Conservation (phyloP, 2,797 vertebrate species). For the Momotus momota region DNA sequence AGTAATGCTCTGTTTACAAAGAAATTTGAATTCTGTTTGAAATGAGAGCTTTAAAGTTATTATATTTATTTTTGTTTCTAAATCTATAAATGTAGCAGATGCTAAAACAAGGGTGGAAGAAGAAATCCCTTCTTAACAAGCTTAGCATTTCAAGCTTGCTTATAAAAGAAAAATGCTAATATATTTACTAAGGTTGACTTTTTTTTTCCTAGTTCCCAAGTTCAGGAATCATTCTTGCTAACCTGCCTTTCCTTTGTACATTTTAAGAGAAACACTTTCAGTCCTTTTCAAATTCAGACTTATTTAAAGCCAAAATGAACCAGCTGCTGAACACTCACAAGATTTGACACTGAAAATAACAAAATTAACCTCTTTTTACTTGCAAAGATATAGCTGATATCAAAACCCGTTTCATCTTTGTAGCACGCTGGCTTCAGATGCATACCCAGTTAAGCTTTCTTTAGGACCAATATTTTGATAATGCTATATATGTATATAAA, state of each 20-base stretch:
- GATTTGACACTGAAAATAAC: neutral
- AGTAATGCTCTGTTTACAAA: neutral
- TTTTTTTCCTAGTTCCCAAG: neutral
- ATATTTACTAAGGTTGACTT: neutral
- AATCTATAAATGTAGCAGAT: neutral
- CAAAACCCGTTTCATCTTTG: neutral
- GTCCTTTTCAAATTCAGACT: neutral
- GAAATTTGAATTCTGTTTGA: neutral
- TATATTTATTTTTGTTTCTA: neutral
- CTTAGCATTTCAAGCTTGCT: neutral
- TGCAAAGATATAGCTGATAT: neutral
- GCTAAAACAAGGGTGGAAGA: neutral
- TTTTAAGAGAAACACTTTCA: neutral
- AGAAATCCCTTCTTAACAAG: neutral
- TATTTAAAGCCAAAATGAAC: neutral
- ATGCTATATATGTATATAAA: neutral
- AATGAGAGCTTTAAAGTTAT: neutral
- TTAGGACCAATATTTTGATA: neutral
- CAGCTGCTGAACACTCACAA: neutral
- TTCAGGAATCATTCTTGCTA: neutral
- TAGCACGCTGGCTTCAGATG: neutral
- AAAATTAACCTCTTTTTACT: neutral
- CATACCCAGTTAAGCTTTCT: neutral
- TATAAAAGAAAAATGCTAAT: neutral
- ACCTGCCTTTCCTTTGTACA: neutral